Percentiles rank a stretch among this genome's conserved stretches.
Evolutionary conservation across 2,797 vertebrate genomes (phyloP).

Genomic region (Leuciscus waleckii): DNA sequence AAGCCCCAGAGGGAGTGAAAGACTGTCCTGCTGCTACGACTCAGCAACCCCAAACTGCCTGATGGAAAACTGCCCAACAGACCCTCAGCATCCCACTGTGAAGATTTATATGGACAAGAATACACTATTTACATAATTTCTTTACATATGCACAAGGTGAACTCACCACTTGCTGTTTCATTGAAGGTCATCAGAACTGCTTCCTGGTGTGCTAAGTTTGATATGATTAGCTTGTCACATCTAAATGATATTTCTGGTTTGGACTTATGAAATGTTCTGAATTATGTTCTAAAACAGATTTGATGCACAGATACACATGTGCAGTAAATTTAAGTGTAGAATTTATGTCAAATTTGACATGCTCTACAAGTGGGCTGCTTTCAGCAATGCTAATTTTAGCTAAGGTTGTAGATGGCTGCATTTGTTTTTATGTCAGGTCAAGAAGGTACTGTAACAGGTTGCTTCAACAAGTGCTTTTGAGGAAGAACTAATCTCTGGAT

Average conservation of each 20-base stretch:
- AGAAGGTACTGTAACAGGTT: not conserved
- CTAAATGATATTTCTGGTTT: not conserved
- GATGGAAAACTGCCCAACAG: slow-evolving; percentile 64
- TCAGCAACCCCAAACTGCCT: slow-evolving; percentile 67
- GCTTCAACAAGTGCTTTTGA: not conserved
- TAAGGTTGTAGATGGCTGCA: not conserved
- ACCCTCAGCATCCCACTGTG: slow-evolving; percentile 63
- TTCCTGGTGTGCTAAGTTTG: slow-evolving; percentile 8
- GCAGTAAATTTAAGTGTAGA: not conserved
- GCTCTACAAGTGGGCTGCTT: not conserved
- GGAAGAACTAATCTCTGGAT: not conserved
- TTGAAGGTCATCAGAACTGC: slow-evolving; percentile 53
- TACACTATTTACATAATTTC: slow-evolving; percentile 68
- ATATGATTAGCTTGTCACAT: slow-evolving; percentile 10
- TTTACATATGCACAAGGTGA: slow-evolving; percentile 65
- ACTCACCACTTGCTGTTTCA: slow-evolving; percentile 50
- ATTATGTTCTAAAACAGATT: slow-evolving; percentile 6
- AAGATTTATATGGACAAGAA: slow-evolving; percentile 68
- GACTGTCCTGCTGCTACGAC: slow-evolving; percentile 67
- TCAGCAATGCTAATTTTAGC: not conserved
- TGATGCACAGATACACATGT: not conserved
- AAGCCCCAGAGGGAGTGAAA: slow-evolving; percentile 67
- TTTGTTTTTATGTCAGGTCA: not conserved
- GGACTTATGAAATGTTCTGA: not conserved
- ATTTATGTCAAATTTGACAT: too few species aligned